Evolutionary conservation across 2,888 invertebrate genomes (phyloP).

Genomic region (Melieria crassipennis): DNA sequence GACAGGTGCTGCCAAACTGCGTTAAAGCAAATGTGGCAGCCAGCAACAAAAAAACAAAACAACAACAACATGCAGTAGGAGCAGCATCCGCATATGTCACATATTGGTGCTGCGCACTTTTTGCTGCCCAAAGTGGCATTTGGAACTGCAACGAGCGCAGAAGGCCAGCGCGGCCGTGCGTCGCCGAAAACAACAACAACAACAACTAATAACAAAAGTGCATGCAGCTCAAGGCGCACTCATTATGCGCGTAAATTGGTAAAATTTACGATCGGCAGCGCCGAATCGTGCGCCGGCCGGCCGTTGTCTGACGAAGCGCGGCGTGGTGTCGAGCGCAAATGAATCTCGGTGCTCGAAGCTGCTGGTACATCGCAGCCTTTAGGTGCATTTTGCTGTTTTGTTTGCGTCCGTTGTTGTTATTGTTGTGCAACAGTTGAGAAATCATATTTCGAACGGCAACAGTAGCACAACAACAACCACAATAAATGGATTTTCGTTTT

Average conservation of each 20-base stretch:
- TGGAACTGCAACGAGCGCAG: no score
- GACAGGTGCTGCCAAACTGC: conserved; percentile 59
- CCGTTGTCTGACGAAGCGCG: not conserved
- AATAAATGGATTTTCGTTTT: not conserved
- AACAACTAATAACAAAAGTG: not conserved
- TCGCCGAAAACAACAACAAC: not conserved
- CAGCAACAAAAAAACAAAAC: conserved; percentile 3
- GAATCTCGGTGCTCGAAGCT: not conserved
- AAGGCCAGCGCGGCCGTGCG: not conserved
- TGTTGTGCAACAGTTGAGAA: no score
- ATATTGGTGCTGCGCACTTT: no score
- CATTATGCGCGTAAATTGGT: conserved; percentile 8
- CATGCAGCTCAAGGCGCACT: not conserved
- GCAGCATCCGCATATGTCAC: not conserved
- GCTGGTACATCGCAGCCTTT: no score
- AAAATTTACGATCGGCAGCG: conserved; percentile 4
- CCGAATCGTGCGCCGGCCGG: not conserved
- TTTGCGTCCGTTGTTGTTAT: no score
- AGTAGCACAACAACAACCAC: no score
- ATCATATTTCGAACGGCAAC: no score
- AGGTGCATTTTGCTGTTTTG: no score
- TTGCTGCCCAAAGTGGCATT: no score
- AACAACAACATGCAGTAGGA: not conserved
- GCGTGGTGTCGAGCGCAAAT: not conserved
- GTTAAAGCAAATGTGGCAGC: conserved; percentile 41